Evolutionary conservation across 2,797 vertebrate species (phyloP).

Genomic region (Eremophila alpestris): DNA sequence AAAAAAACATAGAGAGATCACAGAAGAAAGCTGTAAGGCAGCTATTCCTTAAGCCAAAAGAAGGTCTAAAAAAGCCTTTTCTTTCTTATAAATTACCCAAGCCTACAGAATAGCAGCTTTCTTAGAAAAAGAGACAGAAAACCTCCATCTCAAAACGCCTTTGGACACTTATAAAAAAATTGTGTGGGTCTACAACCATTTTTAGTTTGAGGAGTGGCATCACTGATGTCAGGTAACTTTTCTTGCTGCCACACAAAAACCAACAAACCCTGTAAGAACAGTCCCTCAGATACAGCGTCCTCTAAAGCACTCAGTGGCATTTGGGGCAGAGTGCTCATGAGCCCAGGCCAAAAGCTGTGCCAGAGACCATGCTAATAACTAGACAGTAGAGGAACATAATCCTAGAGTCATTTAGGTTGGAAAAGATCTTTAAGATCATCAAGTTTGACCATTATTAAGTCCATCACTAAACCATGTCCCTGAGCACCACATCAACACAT

Average conservation of each 20-base stretch:
- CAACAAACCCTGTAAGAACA: accelerated
- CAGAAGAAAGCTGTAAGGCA: background rate
- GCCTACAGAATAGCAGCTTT: background rate
- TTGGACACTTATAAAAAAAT: background rate
- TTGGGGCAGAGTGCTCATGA: background rate
- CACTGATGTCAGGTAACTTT: background rate
- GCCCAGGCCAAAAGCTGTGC: background rate
- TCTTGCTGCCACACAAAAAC: background rate
- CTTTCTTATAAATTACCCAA: background rate
- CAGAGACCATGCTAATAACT: background rate
- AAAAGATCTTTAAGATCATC: background rate
- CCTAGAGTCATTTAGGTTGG: background rate
- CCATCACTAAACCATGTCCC: background rate
- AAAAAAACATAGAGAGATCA: background rate
- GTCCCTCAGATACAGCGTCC: background rate
- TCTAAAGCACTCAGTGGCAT: background rate
- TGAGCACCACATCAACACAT: background rate
- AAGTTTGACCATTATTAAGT: background rate
- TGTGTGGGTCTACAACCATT: background rate
- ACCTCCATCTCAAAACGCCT: background rate
- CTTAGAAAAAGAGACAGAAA: background rate
- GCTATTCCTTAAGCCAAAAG: background rate
- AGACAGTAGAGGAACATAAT: background rate
- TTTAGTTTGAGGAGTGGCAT: background rate
- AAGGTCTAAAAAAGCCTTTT: background rate